Percentiles rank a stretch among this genome's conserved stretches.
Conservation (phyloP, 1,140 invertebrate genomes). For the Aplysia californica region DNA sequence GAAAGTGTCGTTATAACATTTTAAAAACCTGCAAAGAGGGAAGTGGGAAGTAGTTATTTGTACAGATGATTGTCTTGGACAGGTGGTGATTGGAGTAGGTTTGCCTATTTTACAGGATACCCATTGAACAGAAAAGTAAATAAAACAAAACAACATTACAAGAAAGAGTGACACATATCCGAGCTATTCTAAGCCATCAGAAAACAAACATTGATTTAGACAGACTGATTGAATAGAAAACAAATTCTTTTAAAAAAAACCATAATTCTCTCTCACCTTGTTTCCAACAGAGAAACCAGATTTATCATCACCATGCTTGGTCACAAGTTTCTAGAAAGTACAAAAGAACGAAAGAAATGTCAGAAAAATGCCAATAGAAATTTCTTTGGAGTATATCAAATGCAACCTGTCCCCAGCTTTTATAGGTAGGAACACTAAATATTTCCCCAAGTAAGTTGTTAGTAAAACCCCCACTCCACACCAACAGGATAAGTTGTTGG, state of each 20-base stretch:
- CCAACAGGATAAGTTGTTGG: too few species aligned
- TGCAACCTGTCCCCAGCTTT: too few species aligned
- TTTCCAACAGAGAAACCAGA: conserved; percentile 4
- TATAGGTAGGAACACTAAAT: too few species aligned
- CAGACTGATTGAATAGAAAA: not conserved
- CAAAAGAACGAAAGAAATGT: not conserved
- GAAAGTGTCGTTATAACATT: not conserved
- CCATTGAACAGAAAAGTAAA: not conserved
- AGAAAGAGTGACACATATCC: not conserved
- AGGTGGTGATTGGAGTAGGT: too few species aligned
- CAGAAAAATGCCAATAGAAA: too few species aligned
- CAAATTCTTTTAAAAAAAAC: not conserved
- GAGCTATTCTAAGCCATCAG: not conserved
- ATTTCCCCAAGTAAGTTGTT: too few species aligned
- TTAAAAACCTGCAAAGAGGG: not conserved
- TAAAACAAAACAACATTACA: not conserved
- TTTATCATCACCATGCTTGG: conserved; percentile 3
- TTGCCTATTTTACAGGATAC: not conserved
- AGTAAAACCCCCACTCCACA: too few species aligned
- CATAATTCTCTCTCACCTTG: not conserved
- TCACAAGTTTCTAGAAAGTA: conserved; percentile 7
- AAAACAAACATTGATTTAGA: not conserved
- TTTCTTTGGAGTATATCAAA: too few species aligned
- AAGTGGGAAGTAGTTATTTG: too few species aligned
- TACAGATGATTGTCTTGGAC: too few species aligned